Percentiles rank a stretch among this genome's conserved stretches.
These are phyloP conservation scores for Aldrovandia affinis DNA, from an alignment of 2,797 vertebrate genomes.

Conservation along the genomic window DNA sequence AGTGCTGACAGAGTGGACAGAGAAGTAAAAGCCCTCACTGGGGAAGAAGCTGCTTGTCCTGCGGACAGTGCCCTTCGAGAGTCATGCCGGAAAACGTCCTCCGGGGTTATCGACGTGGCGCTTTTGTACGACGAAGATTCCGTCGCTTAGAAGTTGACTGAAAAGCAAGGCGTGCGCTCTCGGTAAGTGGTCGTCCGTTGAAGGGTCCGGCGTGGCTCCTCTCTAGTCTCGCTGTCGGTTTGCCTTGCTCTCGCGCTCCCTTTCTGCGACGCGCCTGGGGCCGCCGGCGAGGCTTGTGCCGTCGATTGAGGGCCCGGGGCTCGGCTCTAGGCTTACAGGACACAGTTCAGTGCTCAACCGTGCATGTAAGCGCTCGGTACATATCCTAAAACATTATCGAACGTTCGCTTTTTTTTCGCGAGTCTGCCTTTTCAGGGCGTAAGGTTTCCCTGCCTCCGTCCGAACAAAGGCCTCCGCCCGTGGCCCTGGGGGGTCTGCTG, in stretches of 20 bases:
- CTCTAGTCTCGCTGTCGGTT: neutral
- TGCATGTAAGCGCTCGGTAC: conserved; percentile 10
- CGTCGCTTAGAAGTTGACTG: neutral
- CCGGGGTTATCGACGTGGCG: neutral
- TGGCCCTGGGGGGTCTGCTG: neutral
- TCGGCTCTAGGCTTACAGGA: conserved; percentile 2
- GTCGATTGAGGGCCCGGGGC: neutral
- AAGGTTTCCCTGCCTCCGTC: neutral
- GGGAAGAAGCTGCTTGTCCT: too few relatives aligned
- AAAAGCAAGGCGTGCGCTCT: neutral
- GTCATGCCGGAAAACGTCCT: neutral
- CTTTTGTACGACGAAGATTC: neutral
- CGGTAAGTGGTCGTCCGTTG: neutral
- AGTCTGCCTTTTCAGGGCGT: neutral
- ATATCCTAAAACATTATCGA: conserved; percentile 23
- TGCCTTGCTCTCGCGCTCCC: neutral
- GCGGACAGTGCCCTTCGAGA: neutral
- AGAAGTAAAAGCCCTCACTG: too few relatives aligned
- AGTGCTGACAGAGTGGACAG: too few relatives aligned
- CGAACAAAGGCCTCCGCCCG: neutral
- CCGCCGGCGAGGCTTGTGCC: neutral
- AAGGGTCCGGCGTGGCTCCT: neutral
- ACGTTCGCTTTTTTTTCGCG: neutral
- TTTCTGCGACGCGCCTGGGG: neutral
- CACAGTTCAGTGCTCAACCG: neutral